Evolutionary conservation across 2,797 vertebrate genomes (phyloP).

Genomic region (Premnoplex brunnescens): DNA sequence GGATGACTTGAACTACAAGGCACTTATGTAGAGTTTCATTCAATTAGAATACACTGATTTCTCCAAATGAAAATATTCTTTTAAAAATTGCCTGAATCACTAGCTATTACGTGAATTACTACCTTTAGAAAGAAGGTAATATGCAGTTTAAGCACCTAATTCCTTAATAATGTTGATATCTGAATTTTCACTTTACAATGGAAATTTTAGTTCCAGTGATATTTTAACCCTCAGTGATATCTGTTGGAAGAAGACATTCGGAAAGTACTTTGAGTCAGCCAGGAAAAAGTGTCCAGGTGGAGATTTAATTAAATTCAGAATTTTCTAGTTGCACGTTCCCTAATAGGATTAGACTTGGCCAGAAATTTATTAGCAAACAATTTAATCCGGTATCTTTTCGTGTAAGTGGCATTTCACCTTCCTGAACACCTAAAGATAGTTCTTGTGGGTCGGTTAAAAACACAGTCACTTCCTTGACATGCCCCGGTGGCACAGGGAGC

Average conservation of each 20-base stretch:
- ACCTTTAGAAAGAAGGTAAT: neutral
- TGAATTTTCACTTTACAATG: neutral
- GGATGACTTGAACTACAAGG: neutral
- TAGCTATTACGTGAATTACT: neutral
- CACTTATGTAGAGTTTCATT: neutral
- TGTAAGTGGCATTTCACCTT: neutral
- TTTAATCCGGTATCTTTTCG: neutral
- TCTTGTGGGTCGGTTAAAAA: neutral
- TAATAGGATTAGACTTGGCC: neutral
- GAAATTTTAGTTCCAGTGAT: neutral
- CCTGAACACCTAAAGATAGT: neutral
- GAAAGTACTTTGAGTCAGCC: neutral
- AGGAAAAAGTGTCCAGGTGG: neutral
- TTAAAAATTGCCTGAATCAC: neutral
- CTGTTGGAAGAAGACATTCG: neutral
- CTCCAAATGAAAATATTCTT: constrained; percentile 18
- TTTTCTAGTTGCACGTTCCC: neutral
- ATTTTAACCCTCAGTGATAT: neutral
- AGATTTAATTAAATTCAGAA: neutral
- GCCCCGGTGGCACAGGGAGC: accelerated
- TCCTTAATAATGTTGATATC: neutral
- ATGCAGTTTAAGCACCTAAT: neutral
- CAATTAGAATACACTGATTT: neutral
- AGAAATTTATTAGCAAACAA: neutral
- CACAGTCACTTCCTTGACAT: neutral